A percentile compares a stretch with the other conserved stretches of the same genome.
Evolutionary conservation across 2,888 invertebrate species (phyloP).

Genomic region (Chrysolina haemoptera): DNA sequence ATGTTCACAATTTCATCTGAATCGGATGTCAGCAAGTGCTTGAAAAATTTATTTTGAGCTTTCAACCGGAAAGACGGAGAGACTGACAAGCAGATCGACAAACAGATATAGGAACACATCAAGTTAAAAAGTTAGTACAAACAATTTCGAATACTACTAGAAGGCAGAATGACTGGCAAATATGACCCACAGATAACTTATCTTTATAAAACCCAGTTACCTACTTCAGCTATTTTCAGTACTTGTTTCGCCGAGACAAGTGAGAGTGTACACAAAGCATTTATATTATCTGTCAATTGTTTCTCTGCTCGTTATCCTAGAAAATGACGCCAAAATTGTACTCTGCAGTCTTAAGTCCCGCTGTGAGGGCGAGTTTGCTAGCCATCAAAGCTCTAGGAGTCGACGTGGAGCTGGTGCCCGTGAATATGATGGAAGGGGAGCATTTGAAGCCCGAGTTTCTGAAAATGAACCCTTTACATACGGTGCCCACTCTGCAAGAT

Average conservation of each 20-base stretch:
- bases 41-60: too few species aligned
- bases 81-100: too few species aligned
- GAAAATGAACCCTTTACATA: constrained; percentile 72
- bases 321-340: constrained; percentile 51
- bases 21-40: too few species aligned
- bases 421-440: constrained; percentile 69
- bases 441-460: constrained; percentile 66
- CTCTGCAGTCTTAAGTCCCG: constrained; percentile 63
- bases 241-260: constrained; percentile 16
- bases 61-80: too few species aligned
- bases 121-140: too few species aligned
- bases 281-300: not conserved
- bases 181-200: not conserved
- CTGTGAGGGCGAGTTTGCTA: constrained; percentile 69
- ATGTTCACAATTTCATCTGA: too few species aligned
- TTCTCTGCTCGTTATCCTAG: not conserved
- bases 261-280: not conserved
- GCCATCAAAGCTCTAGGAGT: constrained; percentile 68
- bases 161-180: not conserved
- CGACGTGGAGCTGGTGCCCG: constrained; percentile 67
- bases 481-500: constrained; percentile 72
- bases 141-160: not conserved
- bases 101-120: too few species aligned
- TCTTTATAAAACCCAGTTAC: constrained; percentile 31
- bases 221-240: constrained; percentile 5